Percentiles rank a stretch among this genome's conserved stretches.
Evolutionary conservation across 2,888 invertebrate genomes (phyloP).

Genomic region (Dicyrtoma fusca): DNA sequence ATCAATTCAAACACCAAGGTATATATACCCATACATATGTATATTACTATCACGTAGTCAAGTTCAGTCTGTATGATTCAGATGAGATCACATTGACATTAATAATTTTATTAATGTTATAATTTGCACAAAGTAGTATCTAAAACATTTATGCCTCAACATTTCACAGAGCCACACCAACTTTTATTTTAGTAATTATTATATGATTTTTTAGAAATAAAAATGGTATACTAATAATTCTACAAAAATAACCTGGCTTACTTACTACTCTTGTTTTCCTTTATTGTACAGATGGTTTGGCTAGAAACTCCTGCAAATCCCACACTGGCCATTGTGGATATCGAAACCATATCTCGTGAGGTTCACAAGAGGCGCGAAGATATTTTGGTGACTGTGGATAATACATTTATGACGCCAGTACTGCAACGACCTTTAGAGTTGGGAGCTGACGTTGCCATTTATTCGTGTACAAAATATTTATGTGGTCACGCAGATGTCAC

Average conservation of each 20-base stretch:
- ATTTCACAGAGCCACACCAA: too few species aligned
- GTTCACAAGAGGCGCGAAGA: constrained; percentile 58
- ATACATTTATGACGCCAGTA: constrained; percentile 60
- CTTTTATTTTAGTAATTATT: too few species aligned
- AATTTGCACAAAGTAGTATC: too few species aligned
- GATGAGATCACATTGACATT: too few species aligned
- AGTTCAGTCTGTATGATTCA: too few species aligned
- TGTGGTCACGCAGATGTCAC: constrained; percentile 68
- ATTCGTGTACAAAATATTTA: constrained; percentile 68
- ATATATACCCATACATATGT: constrained; percentile 5
- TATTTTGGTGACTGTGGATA: constrained; percentile 62
- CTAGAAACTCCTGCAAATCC: constrained; percentile 68
- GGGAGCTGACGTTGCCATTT: constrained; percentile 66
- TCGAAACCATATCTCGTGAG: constrained; percentile 61
- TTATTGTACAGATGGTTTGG: constrained; percentile 62
- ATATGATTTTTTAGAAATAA: not conserved
- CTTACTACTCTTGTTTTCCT: not conserved
- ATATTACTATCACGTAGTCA: too few species aligned
- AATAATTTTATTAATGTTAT: too few species aligned
- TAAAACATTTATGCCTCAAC: too few species aligned
- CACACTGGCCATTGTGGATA: constrained; percentile 65
- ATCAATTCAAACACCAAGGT: constrained; percentile 64
- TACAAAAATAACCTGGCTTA: not conserved
- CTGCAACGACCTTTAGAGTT: constrained; percentile 63
- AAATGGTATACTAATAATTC: not conserved